phyloP scores from a whole-genome alignment of 2,797 vertebrate genomes.

The Jordanella pulchra region DNA sequence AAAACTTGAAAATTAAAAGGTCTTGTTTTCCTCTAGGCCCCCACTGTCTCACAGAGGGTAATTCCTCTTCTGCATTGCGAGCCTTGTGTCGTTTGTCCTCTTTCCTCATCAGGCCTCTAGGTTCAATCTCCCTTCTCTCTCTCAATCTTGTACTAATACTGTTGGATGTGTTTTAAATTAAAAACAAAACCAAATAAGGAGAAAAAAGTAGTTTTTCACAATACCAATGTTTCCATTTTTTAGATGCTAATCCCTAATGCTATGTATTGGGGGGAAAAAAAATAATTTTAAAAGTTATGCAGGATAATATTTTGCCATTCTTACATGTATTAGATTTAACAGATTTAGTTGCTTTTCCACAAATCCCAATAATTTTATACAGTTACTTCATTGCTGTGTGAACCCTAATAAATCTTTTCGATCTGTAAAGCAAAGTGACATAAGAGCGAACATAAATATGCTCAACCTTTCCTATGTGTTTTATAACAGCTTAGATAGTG shows the following conservation, averaged over 20 bases:
- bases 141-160: slow-evolving; percentile 15
- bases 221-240: background rate
- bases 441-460: slow-evolving; percentile 35
- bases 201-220: background rate
- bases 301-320: background rate
- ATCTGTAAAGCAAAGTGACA: slow-evolving; percentile 32
- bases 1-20: slow-evolving; percentile 25
- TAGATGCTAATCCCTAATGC: background rate
- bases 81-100: slow-evolving; percentile 14
- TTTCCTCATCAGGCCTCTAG: slow-evolving; percentile 14
- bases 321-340: background rate
- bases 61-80: slow-evolving; percentile 13
- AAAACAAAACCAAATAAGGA: slow-evolving; percentile 16
- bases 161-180: slow-evolving; percentile 11
- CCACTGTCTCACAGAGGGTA: slow-evolving; percentile 5
- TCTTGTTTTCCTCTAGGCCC: slow-evolving; percentile 11
- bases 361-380: background rate
- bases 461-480: slow-evolving; percentile 42
- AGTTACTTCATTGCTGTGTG: slow-evolving; percentile 1
- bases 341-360: slow-evolving; percentile 1
- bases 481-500: slow-evolving; percentile 51
- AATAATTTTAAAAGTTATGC: background rate
- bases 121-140: slow-evolving; percentile 14
- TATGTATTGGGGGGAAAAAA: background rate
- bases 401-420: slow-evolving; percentile 21